Evolutionary conservation across 2,888 invertebrate species (phyloP).

Genomic region (Lithophane leautieri): DNA sequence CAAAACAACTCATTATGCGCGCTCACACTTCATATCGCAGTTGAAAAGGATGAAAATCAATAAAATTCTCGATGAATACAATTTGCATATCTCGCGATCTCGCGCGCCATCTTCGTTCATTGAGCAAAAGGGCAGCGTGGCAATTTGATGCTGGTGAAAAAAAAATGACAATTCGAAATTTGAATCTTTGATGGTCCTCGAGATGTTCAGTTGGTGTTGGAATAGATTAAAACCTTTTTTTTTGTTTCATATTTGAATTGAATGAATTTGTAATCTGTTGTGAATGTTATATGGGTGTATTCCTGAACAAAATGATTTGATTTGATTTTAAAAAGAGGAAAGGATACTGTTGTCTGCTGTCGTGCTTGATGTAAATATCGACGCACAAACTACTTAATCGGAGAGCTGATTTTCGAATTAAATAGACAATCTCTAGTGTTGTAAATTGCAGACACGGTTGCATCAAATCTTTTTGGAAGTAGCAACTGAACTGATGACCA

Average conservation of each 20-base stretch:
- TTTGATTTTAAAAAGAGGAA: neutral
- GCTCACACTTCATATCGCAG: slow-evolving; percentile 69
- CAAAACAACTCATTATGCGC: slow-evolving; percentile 72
- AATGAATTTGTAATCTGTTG: too few species aligned
- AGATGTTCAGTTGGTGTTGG: slow-evolving; percentile 39
- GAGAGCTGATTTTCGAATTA: neutral
- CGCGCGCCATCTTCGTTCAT: slow-evolving; percentile 72
- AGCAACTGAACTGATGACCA: neutral
- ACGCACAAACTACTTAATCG: neutral
- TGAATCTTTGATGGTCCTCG: slow-evolving; percentile 69
- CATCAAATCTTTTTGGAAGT: neutral
- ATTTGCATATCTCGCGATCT: slow-evolving; percentile 75
- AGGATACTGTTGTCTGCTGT: neutral
- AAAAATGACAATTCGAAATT: slow-evolving; percentile 71
- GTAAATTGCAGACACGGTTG: neutral
- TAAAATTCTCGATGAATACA: slow-evolving; percentile 70
- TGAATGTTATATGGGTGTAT: too few species aligned
- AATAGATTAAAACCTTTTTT: slow-evolving; percentile 35
- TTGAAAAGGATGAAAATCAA: slow-evolving; percentile 77
- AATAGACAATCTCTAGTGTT: neutral
- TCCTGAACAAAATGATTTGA: too few species aligned
- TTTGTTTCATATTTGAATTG: slow-evolving; percentile 15
- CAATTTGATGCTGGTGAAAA: slow-evolving; percentile 67
- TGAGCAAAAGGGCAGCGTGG: slow-evolving; percentile 65
- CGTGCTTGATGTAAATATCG: neutral